Conservation (phyloP, 2,797 vertebrate genomes). For the Danio albolineatus region DNA sequence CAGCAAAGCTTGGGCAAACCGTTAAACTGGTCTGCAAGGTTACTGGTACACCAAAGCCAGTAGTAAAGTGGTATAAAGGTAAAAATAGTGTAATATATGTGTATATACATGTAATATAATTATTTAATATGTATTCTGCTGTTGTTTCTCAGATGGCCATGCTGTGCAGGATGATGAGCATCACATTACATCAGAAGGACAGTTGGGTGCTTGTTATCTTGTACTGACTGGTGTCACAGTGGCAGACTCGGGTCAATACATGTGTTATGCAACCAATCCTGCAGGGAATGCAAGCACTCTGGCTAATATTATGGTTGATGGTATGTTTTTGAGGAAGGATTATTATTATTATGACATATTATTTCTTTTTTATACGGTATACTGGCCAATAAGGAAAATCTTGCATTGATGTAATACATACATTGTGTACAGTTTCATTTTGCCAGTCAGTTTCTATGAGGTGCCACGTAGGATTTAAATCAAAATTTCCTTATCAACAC, state of each 20-base stretch:
- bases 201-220: constrained; percentile 85
- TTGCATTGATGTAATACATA: too few species aligned
- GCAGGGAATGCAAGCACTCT: constrained; percentile 88
- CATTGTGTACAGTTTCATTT: too few species aligned
- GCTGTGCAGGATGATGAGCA: constrained; percentile 89
- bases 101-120: not conserved
- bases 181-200: constrained; percentile 91
- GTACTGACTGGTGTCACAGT: constrained; percentile 88
- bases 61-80: constrained; percentile 95
- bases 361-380: too few species aligned
- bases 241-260: constrained; percentile 90
- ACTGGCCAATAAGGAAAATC: too few species aligned
- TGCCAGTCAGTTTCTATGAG: too few species aligned
- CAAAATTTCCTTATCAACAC: too few species aligned
- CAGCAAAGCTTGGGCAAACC: constrained; percentile 88
- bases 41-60: constrained; percentile 86
- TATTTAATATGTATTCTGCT: not conserved
- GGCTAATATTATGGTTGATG: constrained; percentile 90
- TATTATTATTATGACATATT: not conserved
- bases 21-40: constrained; percentile 93
- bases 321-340: constrained; percentile 72
- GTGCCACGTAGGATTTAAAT: too few species aligned
- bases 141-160: constrained; percentile 83
- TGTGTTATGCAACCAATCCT: constrained; percentile 88
- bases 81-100: not conserved